Evolutionary conservation across 2,888 invertebrate species (phyloP).

Genomic region (Strigamia transsilvanica): DNA sequence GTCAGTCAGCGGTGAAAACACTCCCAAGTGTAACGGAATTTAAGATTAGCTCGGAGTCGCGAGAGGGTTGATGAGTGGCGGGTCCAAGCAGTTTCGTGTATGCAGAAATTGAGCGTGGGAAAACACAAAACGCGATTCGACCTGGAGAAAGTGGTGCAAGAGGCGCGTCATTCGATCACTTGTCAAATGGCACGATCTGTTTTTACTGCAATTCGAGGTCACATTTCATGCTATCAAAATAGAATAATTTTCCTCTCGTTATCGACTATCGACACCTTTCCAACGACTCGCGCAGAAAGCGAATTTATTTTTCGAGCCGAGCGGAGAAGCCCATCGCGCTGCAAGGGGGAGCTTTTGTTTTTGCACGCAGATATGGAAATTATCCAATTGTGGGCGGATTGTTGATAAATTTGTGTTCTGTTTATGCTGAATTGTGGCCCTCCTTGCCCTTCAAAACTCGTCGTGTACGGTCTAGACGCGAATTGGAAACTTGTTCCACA

Average conservation of each 20-base stretch:
- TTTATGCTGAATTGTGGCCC: neutral
- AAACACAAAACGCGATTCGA: neutral
- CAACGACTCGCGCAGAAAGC: too few relatives aligned
- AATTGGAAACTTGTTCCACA: slow-evolving; percentile 24
- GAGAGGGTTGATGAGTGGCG: neutral
- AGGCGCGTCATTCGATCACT: slow-evolving; percentile 38
- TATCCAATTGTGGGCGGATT: neutral
- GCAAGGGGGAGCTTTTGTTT: neutral
- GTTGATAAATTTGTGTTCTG: neutral
- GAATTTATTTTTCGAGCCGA: neutral
- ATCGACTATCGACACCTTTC: too few relatives aligned
- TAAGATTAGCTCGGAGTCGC: neutral
- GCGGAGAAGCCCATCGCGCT: neutral
- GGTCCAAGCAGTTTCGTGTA: neutral
- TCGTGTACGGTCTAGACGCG: neutral
- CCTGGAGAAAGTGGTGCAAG: slow-evolving; percentile 26
- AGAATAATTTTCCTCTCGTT: neutral
- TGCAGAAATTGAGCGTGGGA: slow-evolving; percentile 27
- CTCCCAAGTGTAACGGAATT: slow-evolving; percentile 1
- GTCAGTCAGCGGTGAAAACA: neutral
- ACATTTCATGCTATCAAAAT: neutral
- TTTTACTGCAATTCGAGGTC: slow-evolving; percentile 18
- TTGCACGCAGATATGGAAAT: neutral
- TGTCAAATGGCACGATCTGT: neutral
- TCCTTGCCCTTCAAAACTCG: slow-evolving; percentile 7